phyloP scores from a whole-genome alignment of 2,113 vertebrate genomes.

The Ophiodon elongatus region DNA sequence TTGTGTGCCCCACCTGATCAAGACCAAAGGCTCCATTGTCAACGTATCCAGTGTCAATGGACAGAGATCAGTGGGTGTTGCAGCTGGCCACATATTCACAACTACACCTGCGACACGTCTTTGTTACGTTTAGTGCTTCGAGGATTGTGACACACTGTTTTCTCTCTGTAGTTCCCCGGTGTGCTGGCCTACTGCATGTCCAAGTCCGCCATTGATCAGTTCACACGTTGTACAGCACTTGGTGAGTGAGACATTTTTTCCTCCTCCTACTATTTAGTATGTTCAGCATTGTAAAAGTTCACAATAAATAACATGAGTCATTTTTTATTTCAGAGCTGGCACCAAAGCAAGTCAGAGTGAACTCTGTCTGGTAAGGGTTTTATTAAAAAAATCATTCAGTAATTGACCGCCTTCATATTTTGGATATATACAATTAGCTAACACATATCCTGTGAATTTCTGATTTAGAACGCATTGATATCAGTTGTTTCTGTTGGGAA shows the following conservation, averaged over 20 bases:
- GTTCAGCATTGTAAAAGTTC: background rate
- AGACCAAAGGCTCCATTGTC: slow-evolving; percentile 86
- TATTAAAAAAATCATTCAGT: background rate
- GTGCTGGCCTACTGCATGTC: slow-evolving; percentile 89
- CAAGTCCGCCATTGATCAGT: slow-evolving; percentile 88
- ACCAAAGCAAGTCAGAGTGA: slow-evolving; percentile 85
- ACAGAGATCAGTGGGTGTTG: slow-evolving; percentile 84
- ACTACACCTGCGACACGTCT: background rate
- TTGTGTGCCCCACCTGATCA: slow-evolving; percentile 85
- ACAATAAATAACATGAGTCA: background rate
- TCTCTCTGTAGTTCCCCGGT: slow-evolving; percentile 82
- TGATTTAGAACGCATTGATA: background rate
- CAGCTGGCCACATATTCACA: background rate
- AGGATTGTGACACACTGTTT: no score
- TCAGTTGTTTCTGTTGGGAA: background rate
- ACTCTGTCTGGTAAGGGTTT: slow-evolving; percentile 85
- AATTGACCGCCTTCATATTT: background rate
- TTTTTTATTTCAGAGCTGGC: slow-evolving; percentile 81
- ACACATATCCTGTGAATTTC: background rate
- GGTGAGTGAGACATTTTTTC: slow-evolving; percentile 73
- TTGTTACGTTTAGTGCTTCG: background rate
- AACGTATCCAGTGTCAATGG: slow-evolving; percentile 88
- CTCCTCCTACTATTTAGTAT: background rate
- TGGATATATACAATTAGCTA: background rate
- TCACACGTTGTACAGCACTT: slow-evolving; percentile 84